phyloP scores from a whole-genome alignment of 2,113 vertebrate species.

The Oreamnos americanus region DNA sequence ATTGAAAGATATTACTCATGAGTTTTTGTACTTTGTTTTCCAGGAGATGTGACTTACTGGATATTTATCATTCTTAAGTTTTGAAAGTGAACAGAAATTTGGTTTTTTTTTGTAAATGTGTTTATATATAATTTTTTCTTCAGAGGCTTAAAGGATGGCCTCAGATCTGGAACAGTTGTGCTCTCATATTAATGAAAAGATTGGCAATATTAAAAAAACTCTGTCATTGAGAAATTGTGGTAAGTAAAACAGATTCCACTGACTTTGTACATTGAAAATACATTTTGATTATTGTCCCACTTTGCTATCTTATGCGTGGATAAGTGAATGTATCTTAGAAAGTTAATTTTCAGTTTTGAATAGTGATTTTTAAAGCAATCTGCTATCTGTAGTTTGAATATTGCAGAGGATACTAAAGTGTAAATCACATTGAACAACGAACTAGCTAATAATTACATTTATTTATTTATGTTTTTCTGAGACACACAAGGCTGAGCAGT shows the following conservation, averaged over 20 bases:
- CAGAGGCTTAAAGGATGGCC: neutral
- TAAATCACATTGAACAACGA: neutral
- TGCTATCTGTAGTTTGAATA: neutral
- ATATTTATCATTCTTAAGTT: neutral
- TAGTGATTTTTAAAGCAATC: neutral
- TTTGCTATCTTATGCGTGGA: neutral
- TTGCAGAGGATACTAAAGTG: neutral
- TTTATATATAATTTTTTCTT: neutral
- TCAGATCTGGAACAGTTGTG: conserved; percentile 73
- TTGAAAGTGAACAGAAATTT: conserved; percentile 35
- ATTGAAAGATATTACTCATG: neutral
- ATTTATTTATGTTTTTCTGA: neutral
- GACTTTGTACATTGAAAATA: neutral
- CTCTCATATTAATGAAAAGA: conserved; percentile 76
- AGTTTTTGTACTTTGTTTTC: neutral
- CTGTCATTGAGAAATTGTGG: conserved; percentile 79
- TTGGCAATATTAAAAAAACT: conserved; percentile 76
- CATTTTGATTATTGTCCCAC: neutral
- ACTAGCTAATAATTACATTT: neutral
- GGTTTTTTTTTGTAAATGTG: neutral
- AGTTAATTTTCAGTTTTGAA: conserved; percentile 29
- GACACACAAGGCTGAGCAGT: neutral
- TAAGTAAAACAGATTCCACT: conserved; percentile 63
- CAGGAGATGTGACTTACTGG: neutral
- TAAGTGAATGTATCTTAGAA: neutral